These are phyloP conservation scores for Lichenostomus cassidix DNA, from an alignment of 2,113 vertebrate genomes.

Conservation along the genomic window DNA sequence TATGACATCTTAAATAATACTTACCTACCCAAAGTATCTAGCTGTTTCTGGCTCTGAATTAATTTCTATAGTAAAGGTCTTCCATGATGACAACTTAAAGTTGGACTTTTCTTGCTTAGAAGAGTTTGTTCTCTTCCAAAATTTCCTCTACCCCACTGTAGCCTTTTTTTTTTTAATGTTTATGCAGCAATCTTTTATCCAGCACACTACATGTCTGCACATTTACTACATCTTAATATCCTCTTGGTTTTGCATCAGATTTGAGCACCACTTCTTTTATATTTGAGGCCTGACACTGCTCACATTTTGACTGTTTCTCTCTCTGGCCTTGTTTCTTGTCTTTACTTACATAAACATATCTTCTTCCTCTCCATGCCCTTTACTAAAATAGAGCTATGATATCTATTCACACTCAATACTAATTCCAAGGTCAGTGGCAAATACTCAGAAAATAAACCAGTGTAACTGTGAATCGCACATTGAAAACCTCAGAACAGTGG, in stretches of 20 bases:
- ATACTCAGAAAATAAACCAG: background rate
- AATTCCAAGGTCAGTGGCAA: background rate
- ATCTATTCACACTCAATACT: background rate
- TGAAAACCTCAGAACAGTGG: background rate
- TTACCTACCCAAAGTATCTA: background rate
- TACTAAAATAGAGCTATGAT: background rate
- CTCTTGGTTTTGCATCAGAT: background rate
- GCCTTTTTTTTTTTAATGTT: background rate
- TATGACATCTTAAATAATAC: background rate
- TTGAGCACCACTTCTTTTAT: background rate
- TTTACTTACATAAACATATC: background rate
- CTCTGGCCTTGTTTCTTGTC: background rate
- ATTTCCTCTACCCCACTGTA: background rate
- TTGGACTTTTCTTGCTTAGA: background rate
- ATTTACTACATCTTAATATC: background rate
- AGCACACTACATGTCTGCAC: background rate
- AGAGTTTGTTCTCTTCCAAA: background rate
- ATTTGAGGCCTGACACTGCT: background rate
- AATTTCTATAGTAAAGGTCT: background rate
- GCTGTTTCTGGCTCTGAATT: background rate
- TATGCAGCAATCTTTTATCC: background rate
- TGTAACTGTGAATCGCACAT: background rate
- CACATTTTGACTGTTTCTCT: background rate
- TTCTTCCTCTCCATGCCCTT: background rate
- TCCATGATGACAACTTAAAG: background rate